Percentiles rank a stretch among this genome's conserved stretches.
phyloP scores from a whole-genome alignment of 37 sponge, comb jelly and placozoan species.

The Oscarella lobularis region DNA sequence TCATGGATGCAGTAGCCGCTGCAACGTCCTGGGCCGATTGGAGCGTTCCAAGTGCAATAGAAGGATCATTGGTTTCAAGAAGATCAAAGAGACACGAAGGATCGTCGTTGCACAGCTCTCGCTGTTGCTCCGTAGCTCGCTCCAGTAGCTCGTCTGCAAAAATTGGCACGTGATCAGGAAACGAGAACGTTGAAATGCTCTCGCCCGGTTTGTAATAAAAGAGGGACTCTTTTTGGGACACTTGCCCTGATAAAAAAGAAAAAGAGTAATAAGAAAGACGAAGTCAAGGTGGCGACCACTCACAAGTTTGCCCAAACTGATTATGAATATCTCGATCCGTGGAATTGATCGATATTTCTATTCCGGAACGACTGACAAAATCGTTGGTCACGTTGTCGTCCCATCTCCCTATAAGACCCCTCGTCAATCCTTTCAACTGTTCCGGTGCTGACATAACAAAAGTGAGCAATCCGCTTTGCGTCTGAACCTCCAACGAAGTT shows the following conservation, averaged over 20 bases:
- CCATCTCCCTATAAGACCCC: slow-evolving; percentile 59
- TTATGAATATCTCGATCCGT: slow-evolving; percentile 36
- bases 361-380: slow-evolving; percentile 31
- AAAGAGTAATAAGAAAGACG: background rate
- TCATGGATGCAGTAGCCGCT: background rate
- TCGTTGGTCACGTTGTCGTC: slow-evolving; percentile 51
- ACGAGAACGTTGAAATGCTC: slow-evolving; percentile 10
- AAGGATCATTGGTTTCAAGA: slow-evolving; percentile 22
- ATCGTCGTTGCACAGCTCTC: slow-evolving; percentile 16
- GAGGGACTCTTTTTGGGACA: slow-evolving; percentile 15
- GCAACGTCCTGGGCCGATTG: background rate
- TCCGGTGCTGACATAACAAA: slow-evolving; percentile 16
- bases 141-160: slow-evolving; percentile 32
- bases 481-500: background rate
- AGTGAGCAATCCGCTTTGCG: background rate
- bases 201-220: slow-evolving; percentile 29
- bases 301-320: slow-evolving; percentile 8
- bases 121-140: slow-evolving; percentile 3
- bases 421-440: slow-evolving; percentile 17
- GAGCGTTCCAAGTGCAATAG: slow-evolving; percentile 24
- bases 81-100: slow-evolving; percentile 39
- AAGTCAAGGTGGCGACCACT: background rate
- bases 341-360: slow-evolving; percentile 15
- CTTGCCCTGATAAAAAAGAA: slow-evolving; percentile 35
- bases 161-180: slow-evolving; percentile 29